Base-by-base conservation (phyloP, 2,888 invertebrate genomes). In the Stenurella melanura region DNA sequence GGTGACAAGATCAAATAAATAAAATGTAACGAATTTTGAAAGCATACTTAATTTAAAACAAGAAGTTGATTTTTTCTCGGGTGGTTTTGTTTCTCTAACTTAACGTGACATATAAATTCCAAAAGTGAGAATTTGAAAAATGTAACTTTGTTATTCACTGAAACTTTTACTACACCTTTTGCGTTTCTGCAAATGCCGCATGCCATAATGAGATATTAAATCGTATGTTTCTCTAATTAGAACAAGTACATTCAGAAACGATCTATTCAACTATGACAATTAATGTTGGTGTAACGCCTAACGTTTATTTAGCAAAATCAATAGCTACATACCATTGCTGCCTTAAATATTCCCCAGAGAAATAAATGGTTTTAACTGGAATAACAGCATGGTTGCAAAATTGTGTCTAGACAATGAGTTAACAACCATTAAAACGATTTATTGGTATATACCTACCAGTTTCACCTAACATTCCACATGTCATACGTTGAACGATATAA, bases 361-460 rank as follows among this genome's bases (percentile, higher is more conserved):
- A 58, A 58, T 21, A 21, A n/a, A 11, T 58, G 58, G 57, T 18
- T 57, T 10, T 6, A 18, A 17, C 57, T 7, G 21, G 21, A 58
- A 21, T 58, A 12, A 18, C 19, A 10, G 11, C n/a, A 15, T 7
- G 18, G 15, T 58, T 21, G 19, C 58, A 58, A 67, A 54, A 67
- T 54, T 21, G 56, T 26, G 54, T 54, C n/a, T 54, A 54, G 54
- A 54, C 54, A 21, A 12, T 67, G 67, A 67, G 54, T 67, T 67
- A 67, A 56, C 67, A 54, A 26, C 67, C 21, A 67, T 67, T 67
- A 67, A 67, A n/a, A 9, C 18, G 54, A 67, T 67, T 67, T 67
- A 67, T 67, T 10, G 6, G 1, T 42, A 50, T 15, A 50, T 64
- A 19, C 38, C 30, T 11, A 11, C 38, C 11, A 38, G 38, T 38